Percentiles rank a stretch among this genome's conserved stretches.
phyloP scores from a whole-genome alignment of 2,888 invertebrate genomes.

The Acronicta aceris region DNA sequence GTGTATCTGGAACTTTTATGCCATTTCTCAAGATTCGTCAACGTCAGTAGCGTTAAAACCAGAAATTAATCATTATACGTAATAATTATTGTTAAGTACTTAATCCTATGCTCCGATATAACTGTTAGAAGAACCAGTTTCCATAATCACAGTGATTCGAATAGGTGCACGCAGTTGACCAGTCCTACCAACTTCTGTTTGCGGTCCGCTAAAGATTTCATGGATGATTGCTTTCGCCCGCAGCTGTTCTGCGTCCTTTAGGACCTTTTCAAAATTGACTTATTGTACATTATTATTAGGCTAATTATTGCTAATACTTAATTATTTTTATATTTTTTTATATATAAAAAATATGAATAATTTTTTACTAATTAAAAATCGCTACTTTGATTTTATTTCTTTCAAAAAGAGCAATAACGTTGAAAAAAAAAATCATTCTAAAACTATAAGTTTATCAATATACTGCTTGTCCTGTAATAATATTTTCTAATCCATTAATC shows the following conservation, averaged over 20 bases:
- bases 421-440: no score
- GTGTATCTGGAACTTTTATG: neutral
- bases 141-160: constrained; percentile 69
- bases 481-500: neutral
- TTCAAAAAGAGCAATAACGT: no score
- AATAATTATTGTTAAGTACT: constrained; percentile 76
- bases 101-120: constrained; percentile 72
- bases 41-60: constrained; percentile 47
- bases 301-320: no score
- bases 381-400: no score
- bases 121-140: constrained; percentile 69
- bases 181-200: constrained; percentile 42
- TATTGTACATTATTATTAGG: neutral
- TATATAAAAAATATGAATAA: no score
- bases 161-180: constrained; percentile 54
- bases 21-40: constrained; percentile 12
- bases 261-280: constrained; percentile 13
- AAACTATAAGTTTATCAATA: neutral
- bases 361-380: no score
- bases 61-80: constrained; percentile 61
- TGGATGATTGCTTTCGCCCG: constrained; percentile 40
- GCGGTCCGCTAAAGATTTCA: constrained; percentile 31
- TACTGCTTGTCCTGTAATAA: neutral
- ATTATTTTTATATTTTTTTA: no score
- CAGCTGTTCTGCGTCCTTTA: constrained; percentile 23